A percentile compares a stretch with the other conserved stretches of the same genome.
Evolutionary conservation across 2,113 vertebrate species (phyloP).

Genomic region (Cygnus buccinator): DNA sequence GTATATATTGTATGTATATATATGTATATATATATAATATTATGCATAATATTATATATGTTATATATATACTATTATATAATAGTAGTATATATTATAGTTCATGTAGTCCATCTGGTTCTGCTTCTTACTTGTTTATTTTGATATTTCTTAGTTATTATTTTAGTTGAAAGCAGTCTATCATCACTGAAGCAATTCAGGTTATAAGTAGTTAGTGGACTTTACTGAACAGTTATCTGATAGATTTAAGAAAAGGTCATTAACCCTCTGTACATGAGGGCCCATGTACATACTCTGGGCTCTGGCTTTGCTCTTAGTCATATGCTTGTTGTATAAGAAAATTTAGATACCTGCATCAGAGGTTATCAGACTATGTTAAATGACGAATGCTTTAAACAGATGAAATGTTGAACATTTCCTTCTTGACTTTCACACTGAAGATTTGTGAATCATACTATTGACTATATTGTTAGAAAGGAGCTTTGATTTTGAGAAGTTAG

Average conservation of each 20-base stretch:
- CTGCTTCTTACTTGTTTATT: background rate
- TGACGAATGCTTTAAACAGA: background rate
- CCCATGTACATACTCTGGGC: too few species aligned
- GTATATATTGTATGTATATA: too few species aligned
- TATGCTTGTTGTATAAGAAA: background rate
- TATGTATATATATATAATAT: too few species aligned
- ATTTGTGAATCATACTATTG: background rate
- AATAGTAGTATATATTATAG: too few species aligned
- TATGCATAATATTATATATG: too few species aligned
- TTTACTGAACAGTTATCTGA: background rate
- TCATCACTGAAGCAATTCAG: background rate
- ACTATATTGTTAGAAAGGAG: background rate
- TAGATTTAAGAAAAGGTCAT: background rate
- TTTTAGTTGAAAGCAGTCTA: background rate
- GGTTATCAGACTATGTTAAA: background rate
- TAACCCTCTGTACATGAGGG: background rate
- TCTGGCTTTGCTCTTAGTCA: background rate
- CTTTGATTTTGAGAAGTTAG: background rate
- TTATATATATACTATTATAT: too few species aligned
- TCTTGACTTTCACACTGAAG: background rate
- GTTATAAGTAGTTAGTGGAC: background rate
- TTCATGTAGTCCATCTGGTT: background rate
- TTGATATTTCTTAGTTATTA: background rate
- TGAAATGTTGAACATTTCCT: background rate
- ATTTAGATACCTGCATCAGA: background rate